Evolutionary conservation across 2,797 vertebrate species (phyloP).

Genomic region (Etheostoma nigrum): DNA sequence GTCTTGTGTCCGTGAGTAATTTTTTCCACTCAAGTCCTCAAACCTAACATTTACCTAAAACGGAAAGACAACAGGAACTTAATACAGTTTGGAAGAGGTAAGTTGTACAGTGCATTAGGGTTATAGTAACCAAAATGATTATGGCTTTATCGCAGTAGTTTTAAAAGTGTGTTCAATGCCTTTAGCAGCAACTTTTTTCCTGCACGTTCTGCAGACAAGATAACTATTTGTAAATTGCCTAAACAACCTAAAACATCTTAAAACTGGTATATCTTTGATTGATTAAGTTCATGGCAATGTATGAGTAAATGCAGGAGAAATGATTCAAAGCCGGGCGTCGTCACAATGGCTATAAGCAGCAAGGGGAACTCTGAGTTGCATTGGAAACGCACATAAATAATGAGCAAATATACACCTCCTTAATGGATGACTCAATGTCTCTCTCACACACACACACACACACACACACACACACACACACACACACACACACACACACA

Average conservation of each 20-base stretch:
- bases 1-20: too few species aligned
- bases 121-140: too few species aligned
- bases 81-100: too few species aligned
- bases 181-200: too few species aligned
- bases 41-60: too few species aligned
- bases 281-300: background rate
- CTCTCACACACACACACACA: conserved; percentile 1
- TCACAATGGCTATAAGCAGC: conserved; percentile 15
- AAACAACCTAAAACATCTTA: background rate
- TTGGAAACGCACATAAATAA: conserved; percentile 37
- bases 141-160: too few species aligned
- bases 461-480: conserved; percentile 1
- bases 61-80: too few species aligned
- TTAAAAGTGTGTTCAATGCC: too few species aligned
- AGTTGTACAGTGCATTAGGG: too few species aligned
- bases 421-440: conserved; percentile 43
- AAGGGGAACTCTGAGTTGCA: conserved; percentile 13
- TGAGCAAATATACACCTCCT: conserved; percentile 24
- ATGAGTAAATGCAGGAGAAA: conserved; percentile 5
- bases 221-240: background rate
- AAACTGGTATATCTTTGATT: background rate
- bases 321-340: conserved; percentile 14
- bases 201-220: too few species aligned
- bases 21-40: too few species aligned
- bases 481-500: background rate